A percentile compares a stretch with the other conserved stretches of the same genome.
These are phyloP conservation scores for Rhadinocentrus ornatus DNA, from an alignment of 2,797 vertebrate genomes.

Conservation along the genomic window DNA sequence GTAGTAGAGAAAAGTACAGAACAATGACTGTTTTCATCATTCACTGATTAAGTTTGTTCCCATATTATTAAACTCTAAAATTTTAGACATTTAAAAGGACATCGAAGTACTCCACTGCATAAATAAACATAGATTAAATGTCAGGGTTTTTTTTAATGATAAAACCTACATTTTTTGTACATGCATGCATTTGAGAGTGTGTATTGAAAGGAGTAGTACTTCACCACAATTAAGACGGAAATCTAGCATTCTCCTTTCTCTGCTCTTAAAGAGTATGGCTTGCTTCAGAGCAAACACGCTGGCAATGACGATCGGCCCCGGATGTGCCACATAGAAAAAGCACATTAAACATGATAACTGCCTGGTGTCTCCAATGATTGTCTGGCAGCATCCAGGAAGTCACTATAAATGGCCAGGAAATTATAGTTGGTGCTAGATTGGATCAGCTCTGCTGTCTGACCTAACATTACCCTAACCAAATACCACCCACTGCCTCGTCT, in stretches of 20 bases:
- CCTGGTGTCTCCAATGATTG: constrained; percentile 1
- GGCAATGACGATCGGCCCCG: constrained; percentile 1
- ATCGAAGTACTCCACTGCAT: neutral
- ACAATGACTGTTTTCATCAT: neutral
- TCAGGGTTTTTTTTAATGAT: constrained; percentile 1
- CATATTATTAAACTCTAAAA: neutral
- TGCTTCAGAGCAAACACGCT: constrained; percentile 23
- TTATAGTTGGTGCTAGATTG: constrained; percentile 8
- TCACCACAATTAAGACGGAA: constrained; percentile 2
- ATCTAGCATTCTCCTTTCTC: constrained; percentile 24
- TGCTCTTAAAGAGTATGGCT: constrained; percentile 6
- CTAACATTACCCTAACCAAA: neutral
- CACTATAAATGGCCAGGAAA: constrained; percentile 21
- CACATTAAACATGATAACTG: constrained; percentile 11
- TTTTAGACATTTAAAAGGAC: neutral
- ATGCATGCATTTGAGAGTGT: neutral
- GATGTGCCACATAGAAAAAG: constrained; percentile 9
- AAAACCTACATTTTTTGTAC: neutral
- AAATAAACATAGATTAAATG: neutral
- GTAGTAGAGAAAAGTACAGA: constrained; percentile 66
- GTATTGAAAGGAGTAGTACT: constrained; percentile 16
- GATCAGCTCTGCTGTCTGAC: constrained; percentile 8
- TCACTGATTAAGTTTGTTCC: neutral
- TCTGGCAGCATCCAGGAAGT: constrained; percentile 21
- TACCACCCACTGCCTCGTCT: neutral